Percentiles rank a stretch among this genome's conserved stretches.
These are phyloP conservation scores for Malurus cyaneus DNA, from an alignment of 2,113 vertebrate species.

Conservation along the genomic window DNA sequence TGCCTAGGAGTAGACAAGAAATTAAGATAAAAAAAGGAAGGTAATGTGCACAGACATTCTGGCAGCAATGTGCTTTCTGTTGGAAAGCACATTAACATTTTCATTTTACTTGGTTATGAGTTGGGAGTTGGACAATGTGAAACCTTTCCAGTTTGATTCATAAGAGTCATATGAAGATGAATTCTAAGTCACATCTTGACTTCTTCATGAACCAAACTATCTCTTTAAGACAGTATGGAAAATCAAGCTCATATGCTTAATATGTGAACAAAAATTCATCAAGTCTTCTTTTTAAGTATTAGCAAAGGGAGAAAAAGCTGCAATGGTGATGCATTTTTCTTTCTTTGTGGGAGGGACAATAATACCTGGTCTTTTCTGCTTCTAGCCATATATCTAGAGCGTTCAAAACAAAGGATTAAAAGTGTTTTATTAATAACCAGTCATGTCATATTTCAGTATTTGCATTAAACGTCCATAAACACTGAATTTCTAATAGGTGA, in stretches of 20 bases:
- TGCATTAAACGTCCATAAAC: neutral
- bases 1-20: neutral
- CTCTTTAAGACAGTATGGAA: neutral
- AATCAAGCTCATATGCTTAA: neutral
- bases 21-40: neutral
- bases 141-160: neutral
- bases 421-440: neutral
- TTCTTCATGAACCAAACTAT: neutral
- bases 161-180: neutral
- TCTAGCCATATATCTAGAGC: neutral
- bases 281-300: neutral
- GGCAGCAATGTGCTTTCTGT: neutral
- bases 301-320: neutral
- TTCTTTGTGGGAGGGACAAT: neutral
- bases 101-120: neutral
- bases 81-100: neutral
- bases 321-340: neutral
- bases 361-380: neutral
- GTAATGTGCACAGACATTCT: neutral
- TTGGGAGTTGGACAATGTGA: neutral
- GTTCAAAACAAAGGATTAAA: neutral
- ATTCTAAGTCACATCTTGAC: neutral
- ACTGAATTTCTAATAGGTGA: neutral
- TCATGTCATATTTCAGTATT: neutral
- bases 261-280: neutral